These are phyloP conservation scores for Bombus picipes DNA, from an alignment of 1,140 invertebrate genomes.

Conservation along the genomic window DNA sequence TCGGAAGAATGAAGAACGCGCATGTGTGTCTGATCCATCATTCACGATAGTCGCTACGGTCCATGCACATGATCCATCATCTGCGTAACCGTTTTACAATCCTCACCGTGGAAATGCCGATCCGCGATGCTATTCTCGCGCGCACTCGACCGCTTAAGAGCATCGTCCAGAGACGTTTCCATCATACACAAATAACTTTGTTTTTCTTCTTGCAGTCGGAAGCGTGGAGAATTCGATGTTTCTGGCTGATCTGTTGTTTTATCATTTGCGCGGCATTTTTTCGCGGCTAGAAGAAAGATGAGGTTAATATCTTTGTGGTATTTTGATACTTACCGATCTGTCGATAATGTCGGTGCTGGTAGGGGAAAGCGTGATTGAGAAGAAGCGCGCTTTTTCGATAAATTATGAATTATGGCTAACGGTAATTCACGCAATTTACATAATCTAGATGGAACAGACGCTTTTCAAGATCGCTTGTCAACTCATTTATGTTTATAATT, in stretches of 20 bases:
- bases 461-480: too few species aligned
- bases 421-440: too few species aligned
- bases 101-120: constrained; percentile 54
- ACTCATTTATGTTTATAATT: too few species aligned
- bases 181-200: background rate
- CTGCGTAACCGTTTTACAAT: constrained; percentile 38
- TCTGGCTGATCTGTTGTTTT: background rate
- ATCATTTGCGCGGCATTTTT: background rate
- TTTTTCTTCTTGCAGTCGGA: background rate
- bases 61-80: constrained; percentile 58
- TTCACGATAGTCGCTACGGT: constrained; percentile 45
- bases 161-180: constrained; percentile 3
- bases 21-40: constrained; percentile 50
- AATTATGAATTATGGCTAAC: too few species aligned
- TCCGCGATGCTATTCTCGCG: constrained; percentile 54
- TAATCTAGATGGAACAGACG: too few species aligned
- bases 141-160: background rate
- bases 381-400: too few species aligned
- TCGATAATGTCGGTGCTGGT: too few species aligned
- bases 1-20: background rate
- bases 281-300: fast-evolving
- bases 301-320: background rate
- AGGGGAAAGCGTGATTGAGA: too few species aligned
- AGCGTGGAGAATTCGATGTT: constrained; percentile 19
- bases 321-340: too few species aligned